Evolutionary conservation across 2,797 vertebrate species (phyloP).

Genomic region (Tinamus major): DNA sequence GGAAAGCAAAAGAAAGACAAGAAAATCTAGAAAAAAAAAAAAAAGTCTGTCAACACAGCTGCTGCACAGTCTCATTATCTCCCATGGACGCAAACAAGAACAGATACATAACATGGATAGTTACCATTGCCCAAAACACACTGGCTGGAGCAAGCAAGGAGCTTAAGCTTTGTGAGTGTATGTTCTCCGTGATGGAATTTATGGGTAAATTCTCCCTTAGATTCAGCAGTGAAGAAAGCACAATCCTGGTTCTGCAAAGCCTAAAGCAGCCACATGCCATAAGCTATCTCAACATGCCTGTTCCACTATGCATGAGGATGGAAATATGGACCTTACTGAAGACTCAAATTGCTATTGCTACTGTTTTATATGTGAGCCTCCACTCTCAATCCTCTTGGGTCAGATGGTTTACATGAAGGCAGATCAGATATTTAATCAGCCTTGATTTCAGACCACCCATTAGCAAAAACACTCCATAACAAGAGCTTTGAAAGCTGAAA

Average conservation of each 20-base stretch:
- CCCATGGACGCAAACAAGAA: not conserved
- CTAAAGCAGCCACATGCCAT: not conserved
- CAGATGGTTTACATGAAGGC: not conserved
- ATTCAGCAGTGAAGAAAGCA: not conserved
- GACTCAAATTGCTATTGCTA: accelerated
- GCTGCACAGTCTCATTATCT: not conserved
- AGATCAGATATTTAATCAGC: not conserved
- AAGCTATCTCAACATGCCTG: not conserved
- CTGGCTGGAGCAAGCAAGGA: not conserved
- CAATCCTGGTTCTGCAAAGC: not conserved
- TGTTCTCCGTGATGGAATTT: not conserved
- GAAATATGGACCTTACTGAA: not conserved
- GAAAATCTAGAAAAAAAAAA: not conserved
- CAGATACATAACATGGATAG: not conserved
- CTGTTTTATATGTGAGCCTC: not conserved
- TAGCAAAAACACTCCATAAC: not conserved
- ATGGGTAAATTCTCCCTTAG: not conserved
- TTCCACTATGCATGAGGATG: not conserved
- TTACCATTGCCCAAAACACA: not conserved
- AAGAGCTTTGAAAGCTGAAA: constrained; percentile 7
- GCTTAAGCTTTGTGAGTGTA: not conserved
- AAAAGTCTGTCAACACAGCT: not conserved
- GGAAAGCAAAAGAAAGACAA: not conserved
- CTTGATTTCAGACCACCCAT: not conserved
- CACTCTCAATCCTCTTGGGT: not conserved